Percentiles rank a stretch among this genome's conserved stretches.
Evolutionary conservation across 2,888 invertebrate genomes (phyloP).

Genomic region (Sialis fuliginosa): DNA sequence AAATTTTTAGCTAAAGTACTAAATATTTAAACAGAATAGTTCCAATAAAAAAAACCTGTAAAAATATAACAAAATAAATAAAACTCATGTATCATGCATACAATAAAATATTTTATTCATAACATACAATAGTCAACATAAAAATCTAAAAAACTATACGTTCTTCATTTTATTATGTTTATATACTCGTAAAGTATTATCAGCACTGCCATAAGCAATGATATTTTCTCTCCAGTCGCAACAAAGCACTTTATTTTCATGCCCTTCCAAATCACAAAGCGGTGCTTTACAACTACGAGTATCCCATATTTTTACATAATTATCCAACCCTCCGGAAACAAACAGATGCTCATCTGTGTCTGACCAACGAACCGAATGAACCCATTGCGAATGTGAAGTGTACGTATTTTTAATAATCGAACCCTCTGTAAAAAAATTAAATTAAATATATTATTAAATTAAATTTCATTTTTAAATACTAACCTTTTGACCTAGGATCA

Average conservation of each 20-base stretch:
- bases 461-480: slow-evolving; percentile 3
- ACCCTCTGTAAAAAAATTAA: slow-evolving; percentile 42
- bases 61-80: slow-evolving; percentile 8
- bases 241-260: slow-evolving; percentile 82
- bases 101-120: background rate
- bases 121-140: too few species aligned
- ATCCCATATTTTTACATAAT: slow-evolving; percentile 90
- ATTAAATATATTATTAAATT: background rate
- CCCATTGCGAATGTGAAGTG: slow-evolving; percentile 82
- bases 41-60: slow-evolving; percentile 1
- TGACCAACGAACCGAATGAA: slow-evolving; percentile 82
- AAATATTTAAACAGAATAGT: too few species aligned
- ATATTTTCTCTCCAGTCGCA: slow-evolving; percentile 85
- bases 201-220: slow-evolving; percentile 82
- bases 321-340: slow-evolving; percentile 84
- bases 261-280: slow-evolving; percentile 81
- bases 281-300: slow-evolving; percentile 80
- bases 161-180: slow-evolving; percentile 23
- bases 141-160: too few species aligned
- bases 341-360: slow-evolving; percentile 65
- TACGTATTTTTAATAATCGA: slow-evolving; percentile 73
- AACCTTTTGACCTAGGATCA: slow-evolving; percentile 77
- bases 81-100: slow-evolving; percentile 9
- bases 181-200: slow-evolving; percentile 82
- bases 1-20: too few species aligned